Conservation (phyloP, 2,113 vertebrate genomes). For the Bubalus kerabau region DNA sequence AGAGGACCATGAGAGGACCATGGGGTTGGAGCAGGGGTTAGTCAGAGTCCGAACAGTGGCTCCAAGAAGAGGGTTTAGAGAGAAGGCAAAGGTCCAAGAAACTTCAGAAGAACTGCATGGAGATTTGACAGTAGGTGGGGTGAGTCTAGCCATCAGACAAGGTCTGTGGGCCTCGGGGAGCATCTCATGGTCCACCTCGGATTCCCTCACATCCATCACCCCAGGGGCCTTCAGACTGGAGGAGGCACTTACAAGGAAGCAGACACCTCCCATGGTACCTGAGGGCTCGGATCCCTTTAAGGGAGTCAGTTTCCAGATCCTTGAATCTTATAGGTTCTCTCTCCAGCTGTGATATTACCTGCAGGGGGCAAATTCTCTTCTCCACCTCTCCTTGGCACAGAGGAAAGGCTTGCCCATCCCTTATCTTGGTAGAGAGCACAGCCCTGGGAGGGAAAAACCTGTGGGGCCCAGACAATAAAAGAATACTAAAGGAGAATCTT, state of each 20-base stretch:
- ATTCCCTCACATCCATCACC: not conserved
- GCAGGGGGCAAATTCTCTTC: not conserved
- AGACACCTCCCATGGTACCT: not conserved
- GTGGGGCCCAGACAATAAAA: not conserved
- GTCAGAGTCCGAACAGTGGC: not conserved
- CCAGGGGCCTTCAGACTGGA: not conserved
- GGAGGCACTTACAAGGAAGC: too few species aligned
- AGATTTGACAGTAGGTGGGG: not conserved
- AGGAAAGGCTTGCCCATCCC: not conserved
- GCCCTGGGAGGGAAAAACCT: not conserved
- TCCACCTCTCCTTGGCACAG: not conserved
- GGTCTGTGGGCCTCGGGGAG: not conserved
- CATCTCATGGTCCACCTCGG: not conserved
- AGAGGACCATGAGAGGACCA: not conserved
- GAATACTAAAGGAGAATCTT: not conserved
- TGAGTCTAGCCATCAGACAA: not conserved
- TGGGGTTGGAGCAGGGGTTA: not conserved
- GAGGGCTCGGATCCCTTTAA: not conserved
- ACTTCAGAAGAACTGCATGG: not conserved
- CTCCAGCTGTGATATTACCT: not conserved
- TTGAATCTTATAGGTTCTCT: not conserved
- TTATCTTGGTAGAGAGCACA: not conserved
- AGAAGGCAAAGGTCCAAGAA: not conserved
- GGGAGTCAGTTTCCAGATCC: not conserved
- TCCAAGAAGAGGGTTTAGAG: not conserved